Conservation (phyloP, 2,113 vertebrate genomes). For the Urocynchramus pylzowi region DNA sequence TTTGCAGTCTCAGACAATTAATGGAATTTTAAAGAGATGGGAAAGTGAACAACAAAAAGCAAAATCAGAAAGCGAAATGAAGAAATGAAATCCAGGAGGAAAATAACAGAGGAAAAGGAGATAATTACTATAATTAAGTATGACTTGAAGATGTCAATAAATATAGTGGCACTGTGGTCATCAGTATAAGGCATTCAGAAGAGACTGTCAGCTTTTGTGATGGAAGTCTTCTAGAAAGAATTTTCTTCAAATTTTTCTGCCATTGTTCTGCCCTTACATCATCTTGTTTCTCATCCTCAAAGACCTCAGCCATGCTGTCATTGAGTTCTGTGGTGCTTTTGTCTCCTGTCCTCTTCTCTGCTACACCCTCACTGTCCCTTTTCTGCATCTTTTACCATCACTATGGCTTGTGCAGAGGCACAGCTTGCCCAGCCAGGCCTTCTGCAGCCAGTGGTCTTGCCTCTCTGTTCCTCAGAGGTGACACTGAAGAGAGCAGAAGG, state of each 20-base stretch:
- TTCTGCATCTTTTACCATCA: not conserved
- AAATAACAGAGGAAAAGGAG: not conserved
- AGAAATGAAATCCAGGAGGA: not conserved
- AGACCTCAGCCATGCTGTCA: not conserved
- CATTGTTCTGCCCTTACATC: not conserved
- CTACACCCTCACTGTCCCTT: not conserved
- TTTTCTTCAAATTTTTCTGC: not conserved
- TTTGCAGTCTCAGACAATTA: not conserved
- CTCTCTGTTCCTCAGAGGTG: not conserved
- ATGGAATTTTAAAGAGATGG: not conserved
- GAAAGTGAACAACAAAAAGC: not conserved
- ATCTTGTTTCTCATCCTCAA: not conserved
- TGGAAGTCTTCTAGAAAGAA: not conserved
- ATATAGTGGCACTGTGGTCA: not conserved
- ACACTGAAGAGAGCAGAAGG: not conserved
- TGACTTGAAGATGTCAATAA: not conserved
- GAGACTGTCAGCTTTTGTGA: not conserved
- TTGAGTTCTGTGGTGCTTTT: not conserved
- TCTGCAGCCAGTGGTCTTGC: not conserved
- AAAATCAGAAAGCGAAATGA: not conserved
- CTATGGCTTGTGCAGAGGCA: not conserved
- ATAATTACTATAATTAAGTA: not conserved
- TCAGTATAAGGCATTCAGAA: not conserved
- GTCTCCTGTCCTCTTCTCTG: not conserved
- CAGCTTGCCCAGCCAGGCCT: not conserved